Conservation (phyloP, 2,113 vertebrate genomes). For the Uria aalge region DNA sequence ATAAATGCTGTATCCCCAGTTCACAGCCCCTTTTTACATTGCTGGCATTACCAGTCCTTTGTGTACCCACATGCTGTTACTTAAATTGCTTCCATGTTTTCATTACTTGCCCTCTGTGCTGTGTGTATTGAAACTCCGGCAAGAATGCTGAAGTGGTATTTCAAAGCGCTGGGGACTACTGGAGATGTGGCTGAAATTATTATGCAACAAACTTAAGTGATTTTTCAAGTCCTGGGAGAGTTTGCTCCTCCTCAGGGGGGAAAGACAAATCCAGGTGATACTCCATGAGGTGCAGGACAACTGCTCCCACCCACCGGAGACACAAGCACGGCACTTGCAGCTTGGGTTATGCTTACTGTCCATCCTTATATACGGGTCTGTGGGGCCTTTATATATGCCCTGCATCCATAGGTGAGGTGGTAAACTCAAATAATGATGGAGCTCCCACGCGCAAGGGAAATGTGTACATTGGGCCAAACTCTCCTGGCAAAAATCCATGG, state of each 20-base stretch:
- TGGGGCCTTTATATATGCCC: too few species aligned
- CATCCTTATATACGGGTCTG: background rate
- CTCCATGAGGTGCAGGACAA: background rate
- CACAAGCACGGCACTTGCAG: background rate
- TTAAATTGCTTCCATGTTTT: slow-evolving; percentile 69
- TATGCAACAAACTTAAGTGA: slow-evolving; percentile 3
- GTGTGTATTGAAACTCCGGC: slow-evolving; percentile 39
- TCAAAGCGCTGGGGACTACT: slow-evolving; percentile 32
- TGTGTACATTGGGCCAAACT: background rate
- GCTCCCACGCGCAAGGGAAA: background rate
- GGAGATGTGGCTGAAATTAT: slow-evolving; percentile 19
- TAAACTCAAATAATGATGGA: background rate
- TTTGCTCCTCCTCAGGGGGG: background rate
- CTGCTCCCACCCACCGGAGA: background rate
- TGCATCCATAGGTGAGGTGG: background rate
- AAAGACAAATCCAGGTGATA: background rate
- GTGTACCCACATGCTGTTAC: slow-evolving; percentile 63
- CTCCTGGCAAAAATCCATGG: background rate
- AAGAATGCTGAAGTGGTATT: slow-evolving; percentile 59
- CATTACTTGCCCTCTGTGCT: slow-evolving; percentile 55
- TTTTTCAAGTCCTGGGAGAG: slow-evolving; percentile 22
- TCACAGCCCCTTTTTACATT: slow-evolving; percentile 25
- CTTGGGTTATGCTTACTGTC: background rate
- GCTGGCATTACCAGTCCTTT: slow-evolving; percentile 44
- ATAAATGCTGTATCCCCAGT: slow-evolving; percentile 10